Evolutionary conservation across 2,888 invertebrate species (phyloP).

Genomic region (Eupithecia centaureata): DNA sequence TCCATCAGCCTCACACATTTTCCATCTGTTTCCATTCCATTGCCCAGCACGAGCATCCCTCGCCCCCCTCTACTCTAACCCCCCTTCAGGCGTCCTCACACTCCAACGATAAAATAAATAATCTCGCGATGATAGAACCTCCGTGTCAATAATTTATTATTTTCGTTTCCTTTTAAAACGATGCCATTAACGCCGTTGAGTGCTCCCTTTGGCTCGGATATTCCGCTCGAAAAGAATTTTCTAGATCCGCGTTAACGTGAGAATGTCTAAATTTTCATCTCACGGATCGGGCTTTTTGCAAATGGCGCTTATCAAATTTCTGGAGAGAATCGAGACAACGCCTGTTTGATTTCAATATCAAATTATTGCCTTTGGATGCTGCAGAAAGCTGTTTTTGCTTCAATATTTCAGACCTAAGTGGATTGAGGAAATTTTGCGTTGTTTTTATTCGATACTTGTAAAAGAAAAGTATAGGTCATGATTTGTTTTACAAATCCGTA

Average conservation of each 20-base stretch:
- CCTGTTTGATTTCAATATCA: constrained; percentile 52
- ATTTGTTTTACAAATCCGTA: neutral
- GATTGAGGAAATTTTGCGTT: constrained; percentile 6
- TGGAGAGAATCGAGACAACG: constrained; percentile 43
- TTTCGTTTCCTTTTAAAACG: constrained; percentile 75
- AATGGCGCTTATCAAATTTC: constrained; percentile 62
- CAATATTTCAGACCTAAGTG: neutral
- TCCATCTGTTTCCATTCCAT: constrained; percentile 68
- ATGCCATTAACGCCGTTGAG: constrained; percentile 73
- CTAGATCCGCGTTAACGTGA: constrained; percentile 59
- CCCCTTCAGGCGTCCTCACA: constrained; percentile 36
- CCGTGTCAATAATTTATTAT: constrained; percentile 80
- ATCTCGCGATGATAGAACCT: constrained; percentile 64
- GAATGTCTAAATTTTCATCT: constrained; percentile 64
- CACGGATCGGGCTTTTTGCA: constrained; percentile 55
- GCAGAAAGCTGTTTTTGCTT: neutral
- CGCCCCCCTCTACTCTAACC: neutral
- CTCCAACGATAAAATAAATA: constrained; percentile 63
- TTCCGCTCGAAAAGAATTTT: constrained; percentile 62
- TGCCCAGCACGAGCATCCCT: constrained; percentile 59
- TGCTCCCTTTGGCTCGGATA: constrained; percentile 66
- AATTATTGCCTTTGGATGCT: constrained; percentile 42
- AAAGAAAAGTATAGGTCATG: neutral
- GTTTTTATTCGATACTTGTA: constrained; percentile 12
- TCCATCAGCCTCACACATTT: constrained; percentile 63